A percentile compares a stretch with the other conserved stretches of the same genome.
These are phyloP conservation scores for Cancer borealis DNA, from an alignment of 2,888 invertebrate species.

Conservation along the genomic window DNA sequence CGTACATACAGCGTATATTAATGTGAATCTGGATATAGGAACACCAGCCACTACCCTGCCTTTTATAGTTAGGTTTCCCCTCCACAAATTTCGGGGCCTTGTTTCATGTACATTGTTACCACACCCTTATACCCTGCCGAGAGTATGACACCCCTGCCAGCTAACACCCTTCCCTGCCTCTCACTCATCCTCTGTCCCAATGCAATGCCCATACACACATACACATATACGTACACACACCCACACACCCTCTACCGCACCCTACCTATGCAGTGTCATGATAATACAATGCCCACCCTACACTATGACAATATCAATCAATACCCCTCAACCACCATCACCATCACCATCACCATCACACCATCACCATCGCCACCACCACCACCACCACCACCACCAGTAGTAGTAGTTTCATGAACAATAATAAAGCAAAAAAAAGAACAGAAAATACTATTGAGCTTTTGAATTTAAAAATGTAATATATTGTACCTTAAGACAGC, in stretches of 20 bases:
- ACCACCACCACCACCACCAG: background rate
- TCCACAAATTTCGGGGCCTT: constrained; percentile 20
- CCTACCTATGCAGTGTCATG: constrained; percentile 20
- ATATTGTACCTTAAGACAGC: too few relatives aligned
- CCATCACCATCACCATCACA: background rate
- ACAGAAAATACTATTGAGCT: background rate
- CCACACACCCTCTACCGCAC: background rate
- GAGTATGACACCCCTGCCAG: too few relatives aligned
- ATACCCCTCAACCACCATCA: constrained; percentile 6
- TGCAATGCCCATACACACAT: background rate
- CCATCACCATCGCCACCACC: background rate
- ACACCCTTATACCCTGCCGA: background rate
- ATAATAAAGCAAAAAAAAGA: background rate
- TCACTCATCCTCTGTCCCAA: background rate
- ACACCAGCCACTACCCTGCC: background rate
- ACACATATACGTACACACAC: background rate
- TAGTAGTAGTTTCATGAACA: background rate
- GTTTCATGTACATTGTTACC: background rate
- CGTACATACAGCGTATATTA: constrained; percentile 11
- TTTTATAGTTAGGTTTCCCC: background rate
- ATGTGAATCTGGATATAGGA: constrained; percentile 46
- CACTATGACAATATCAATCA: constrained; percentile 17
- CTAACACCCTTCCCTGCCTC: background rate
- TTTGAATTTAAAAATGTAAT: too few relatives aligned
- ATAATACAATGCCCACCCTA: background rate